Percentiles rank a stretch among this genome's conserved stretches.
Conservation (phyloP, 2,797 vertebrate genomes). For the Pangasius macronema region DNA sequence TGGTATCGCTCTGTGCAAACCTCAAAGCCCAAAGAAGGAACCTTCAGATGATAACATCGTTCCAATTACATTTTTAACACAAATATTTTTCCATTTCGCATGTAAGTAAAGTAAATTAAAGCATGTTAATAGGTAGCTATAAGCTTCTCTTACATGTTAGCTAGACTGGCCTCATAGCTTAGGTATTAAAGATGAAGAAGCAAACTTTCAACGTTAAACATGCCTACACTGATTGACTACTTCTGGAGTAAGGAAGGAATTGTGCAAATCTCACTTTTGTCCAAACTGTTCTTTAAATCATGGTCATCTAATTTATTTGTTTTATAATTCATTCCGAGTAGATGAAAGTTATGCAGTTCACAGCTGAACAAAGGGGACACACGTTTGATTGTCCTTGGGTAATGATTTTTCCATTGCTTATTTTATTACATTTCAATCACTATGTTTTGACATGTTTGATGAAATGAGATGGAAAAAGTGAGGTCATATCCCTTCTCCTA, state of each 20-base stretch:
- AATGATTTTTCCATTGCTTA: background rate
- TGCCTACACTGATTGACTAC: background rate
- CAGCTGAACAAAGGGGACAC: background rate
- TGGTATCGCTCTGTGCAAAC: background rate
- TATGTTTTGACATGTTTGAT: background rate
- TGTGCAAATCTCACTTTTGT: background rate
- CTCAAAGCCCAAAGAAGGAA: background rate
- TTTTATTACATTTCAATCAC: background rate
- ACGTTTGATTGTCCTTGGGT: background rate
- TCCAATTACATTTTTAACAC: background rate
- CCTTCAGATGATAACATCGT: background rate
- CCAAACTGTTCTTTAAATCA: background rate
- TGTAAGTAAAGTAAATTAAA: background rate
- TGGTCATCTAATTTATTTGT: background rate
- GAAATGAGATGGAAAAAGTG: background rate
- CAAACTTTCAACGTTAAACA: background rate
- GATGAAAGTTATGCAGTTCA: background rate
- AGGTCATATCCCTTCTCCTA: background rate
- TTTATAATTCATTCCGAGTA: background rate
- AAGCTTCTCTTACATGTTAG: background rate
- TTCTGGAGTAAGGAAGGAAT: background rate
- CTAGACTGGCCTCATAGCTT: background rate
- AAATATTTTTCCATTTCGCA: background rate
- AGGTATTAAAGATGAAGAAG: background rate
- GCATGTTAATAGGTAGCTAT: background rate